Evolutionary conservation across 2,113 vertebrate genomes (phyloP), one percentile per base, ranked within the genome.

Genomic region (Corythornis madagascariensis): DNA sequence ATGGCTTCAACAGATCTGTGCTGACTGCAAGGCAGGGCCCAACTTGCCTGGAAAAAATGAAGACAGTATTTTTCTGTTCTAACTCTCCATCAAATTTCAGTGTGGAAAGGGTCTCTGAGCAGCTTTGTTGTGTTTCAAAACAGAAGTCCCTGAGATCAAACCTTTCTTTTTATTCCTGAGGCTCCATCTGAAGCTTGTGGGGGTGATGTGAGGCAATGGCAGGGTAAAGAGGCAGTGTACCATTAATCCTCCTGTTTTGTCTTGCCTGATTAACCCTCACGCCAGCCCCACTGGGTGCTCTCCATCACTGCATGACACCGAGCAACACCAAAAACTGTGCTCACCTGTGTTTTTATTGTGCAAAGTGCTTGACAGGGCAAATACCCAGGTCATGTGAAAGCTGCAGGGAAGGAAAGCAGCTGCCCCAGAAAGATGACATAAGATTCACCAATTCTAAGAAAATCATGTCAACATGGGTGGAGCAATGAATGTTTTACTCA

Each of bases 91-190:
- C 52, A 81, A 92, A 86, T 86, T 80, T 29, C 60, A 77, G 45
- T 2, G 3, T 55, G 78, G 29, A 70, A 89, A 73, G 77, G 69
- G 57, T 63, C 53, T 94, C 90, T 76, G 78, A 80, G 67, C 71
- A 77, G 47, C 85, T 89, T 85, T 76, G 75, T 91, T 95, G 88
- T 88, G 84, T 89, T 88, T 94, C 90, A 95, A 91, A 94, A 89
- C 78, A 94, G 82, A 87, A 94, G 79, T 48, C 48, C 74, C 7
- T 75, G 84, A 60, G 90, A 88, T 69, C 93, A 97, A 97, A 97
- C 97, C 97, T 98, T 98, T 98, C 95, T 97, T 98, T 98, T 98
- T 98, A 97, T 90, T 94, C 96, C 95, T 69, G 71, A 90, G 95
- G 84, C 93, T 96, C 83, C 96, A 98, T 98, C 96, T 97, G 97